phyloP scores from a whole-genome alignment of 2,888 invertebrate species.

The Oligia strigilis region DNA sequence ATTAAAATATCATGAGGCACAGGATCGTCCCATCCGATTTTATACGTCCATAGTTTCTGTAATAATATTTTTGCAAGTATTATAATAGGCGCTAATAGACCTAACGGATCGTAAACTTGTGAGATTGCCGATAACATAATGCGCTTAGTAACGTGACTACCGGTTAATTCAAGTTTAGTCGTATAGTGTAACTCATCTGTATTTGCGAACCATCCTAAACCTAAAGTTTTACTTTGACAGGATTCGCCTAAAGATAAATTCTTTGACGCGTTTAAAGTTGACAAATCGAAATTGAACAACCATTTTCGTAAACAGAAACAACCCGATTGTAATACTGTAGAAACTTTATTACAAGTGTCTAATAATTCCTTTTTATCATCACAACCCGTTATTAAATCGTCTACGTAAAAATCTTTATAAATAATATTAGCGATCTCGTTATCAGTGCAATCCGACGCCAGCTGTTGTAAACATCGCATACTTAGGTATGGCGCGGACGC shows the following conservation, averaged over 20 bases:
- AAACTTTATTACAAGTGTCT: slow-evolving; percentile 3
- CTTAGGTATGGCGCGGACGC: too few relatives aligned
- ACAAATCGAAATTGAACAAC: slow-evolving; percentile 10
- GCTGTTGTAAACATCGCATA: too few relatives aligned
- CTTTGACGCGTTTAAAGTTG: slow-evolving; percentile 9
- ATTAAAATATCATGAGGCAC: slow-evolving; percentile 13
- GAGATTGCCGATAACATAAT: slow-evolving; percentile 18
- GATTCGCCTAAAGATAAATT: slow-evolving; percentile 10
- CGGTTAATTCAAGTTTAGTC: slow-evolving; percentile 1
- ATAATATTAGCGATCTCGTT: too few relatives aligned
- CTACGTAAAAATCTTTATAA: too few relatives aligned
- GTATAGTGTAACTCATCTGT: slow-evolving; percentile 4
- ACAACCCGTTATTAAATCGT: neutral
- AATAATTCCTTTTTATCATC: slow-evolving; percentile 3
- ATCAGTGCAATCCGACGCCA: too few relatives aligned
- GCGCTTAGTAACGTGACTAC: slow-evolving; percentile 11
- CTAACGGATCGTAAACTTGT: slow-evolving; percentile 17
- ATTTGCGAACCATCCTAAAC: slow-evolving; percentile 8
- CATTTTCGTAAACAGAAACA: slow-evolving; percentile 18
- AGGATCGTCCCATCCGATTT: slow-evolving; percentile 12
- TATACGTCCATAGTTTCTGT: slow-evolving; percentile 15
- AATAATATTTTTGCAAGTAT: slow-evolving; percentile 18
- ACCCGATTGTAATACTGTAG: slow-evolving; percentile 3
- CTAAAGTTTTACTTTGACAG: slow-evolving; percentile 20
- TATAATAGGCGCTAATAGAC: slow-evolving; percentile 5